Evolutionary conservation across 2,888 invertebrate genomes (phyloP), one percentile per base, ranked within the genome.

Genomic region (Electrophaes corylata): DNA sequence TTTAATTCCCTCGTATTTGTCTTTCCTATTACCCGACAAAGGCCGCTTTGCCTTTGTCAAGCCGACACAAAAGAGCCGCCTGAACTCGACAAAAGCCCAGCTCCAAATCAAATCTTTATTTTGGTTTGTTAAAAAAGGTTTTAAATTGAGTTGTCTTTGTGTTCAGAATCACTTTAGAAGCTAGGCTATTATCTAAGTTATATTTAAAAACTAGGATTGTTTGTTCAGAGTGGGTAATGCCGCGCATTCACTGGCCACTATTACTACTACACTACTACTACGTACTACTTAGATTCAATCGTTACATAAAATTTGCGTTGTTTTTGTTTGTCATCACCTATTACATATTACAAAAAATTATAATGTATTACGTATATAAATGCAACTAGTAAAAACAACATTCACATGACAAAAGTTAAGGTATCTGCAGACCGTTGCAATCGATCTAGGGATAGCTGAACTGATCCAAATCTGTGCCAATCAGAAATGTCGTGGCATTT

Each of bases 61-160:
- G 14, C 31, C 51, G 39, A 48, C 51, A 56, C 60, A 61, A 61
- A 57, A 55, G 39, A 51, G 51, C 56, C 45, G 39, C 39, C 52
- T 29, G 20, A 48, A 46, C 47, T 49, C 44, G 39, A 57, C 54
- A 62, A 55, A 41, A 29, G 54, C 56, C 35, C 20, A n/a, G 37
- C 14, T 45, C 44, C 46, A 73, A 75, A 73, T 74, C 67, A 69
- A 73, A 72, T 70, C 66, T 70, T 72, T 70, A 69, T 67, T 71
- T 67, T 62, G 65, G 57, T 63, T 70, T 68, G 72, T 70, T 66
- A 67, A 64, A 70, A 70, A 70, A 69, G 67, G 52, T 66, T 50
- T 43, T 60, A 66, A 68, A 75, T 72, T 60, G 62, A 70, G 70
- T 75, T 69, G 64, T 60, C 45, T 62, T 37, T 41, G 40, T 3